Base-by-base conservation (phyloP, 2,113 vertebrate genomes). In the Callocephalon fimbriatum region DNA sequence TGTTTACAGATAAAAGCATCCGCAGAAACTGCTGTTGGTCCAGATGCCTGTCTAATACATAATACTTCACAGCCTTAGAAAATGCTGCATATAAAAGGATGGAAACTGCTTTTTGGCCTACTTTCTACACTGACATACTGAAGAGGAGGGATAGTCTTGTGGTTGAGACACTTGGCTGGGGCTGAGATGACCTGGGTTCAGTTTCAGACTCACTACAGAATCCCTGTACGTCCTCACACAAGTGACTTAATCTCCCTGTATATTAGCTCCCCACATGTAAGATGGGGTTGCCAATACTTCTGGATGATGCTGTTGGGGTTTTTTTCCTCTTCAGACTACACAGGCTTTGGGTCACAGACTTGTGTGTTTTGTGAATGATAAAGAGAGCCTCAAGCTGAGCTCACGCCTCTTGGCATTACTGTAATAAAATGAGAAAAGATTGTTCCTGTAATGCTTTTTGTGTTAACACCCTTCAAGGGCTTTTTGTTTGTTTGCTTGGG, bases 121-220 rank as follows among this genome's bases (percentile, higher is more conserved):
- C 77, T 96, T 97, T 95, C 87, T 96, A n/a, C 84, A 90, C 83
- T 97, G 94, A 97, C 92, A 91, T 58, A 85, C 91, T 86, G 88
- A 91, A 87, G 58, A 95, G 76, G 66, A 97, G 84, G 88, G 93
- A 95, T 91, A 88, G 76, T 87, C 91, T 95, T 97, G 94, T 91
- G 94, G 95, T 94, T 96, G 94, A 97, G 97, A 95, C 94, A 93
- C 91, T 95, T 96, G 96, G 97, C 95, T 95, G 95, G 88, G 95
- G 93, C 86, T 93, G 83, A 95, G 88, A 89, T 96, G 95, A 95
- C 94, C 94, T 91, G 94, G 70, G 91, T 96, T 96, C 88, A 93
- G 73, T 95, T 97, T 95, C 95, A 95, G 94, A 95, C 93, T 95
- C 82, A 14, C 90, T 95, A n/a, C 96, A 97, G 95, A 81, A 91